Evolutionary conservation across 2,113 vertebrate species (phyloP), one percentile per base, ranked within the genome.

Genomic region (Limnothrissa miodon): DNA sequence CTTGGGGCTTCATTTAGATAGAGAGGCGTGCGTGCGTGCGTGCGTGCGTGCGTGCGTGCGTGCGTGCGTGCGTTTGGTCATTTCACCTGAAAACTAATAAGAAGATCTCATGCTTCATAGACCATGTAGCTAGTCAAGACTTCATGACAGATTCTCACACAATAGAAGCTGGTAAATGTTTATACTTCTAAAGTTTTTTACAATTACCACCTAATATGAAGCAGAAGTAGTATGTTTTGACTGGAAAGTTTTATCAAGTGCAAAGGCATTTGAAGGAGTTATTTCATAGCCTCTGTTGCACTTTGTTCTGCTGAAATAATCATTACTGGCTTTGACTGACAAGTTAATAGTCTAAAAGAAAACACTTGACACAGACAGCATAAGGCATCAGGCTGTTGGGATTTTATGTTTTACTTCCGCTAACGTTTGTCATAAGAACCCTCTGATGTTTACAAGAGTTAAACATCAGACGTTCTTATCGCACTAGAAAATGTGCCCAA

Each of bases 61-160:
- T 80, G 19, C 81, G 59, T 82, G 8, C 82, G 83, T 84, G 66
- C 82, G 83, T 86, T 59, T 62, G 9, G 33, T 29, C 29, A 11
- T 70, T 70, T 33, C 25, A 10, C 29, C 29, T 33, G 0, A 29
- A 70, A 70, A 70, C 25, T 36, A 15, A 70, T 36, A 33, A 4
- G 25, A 70, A 36, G 29, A 70, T 19, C 10, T 74, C 33, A 74
- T 74, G 25, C n/a, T 66, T 13, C 25, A 56, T 56, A 56, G 19
- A 56, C 51, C 51, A n/a, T 48, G 46, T 23, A 56, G 51, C 19
- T 4, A 23, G 51, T 23, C 17, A 53, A 21, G 51, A 56, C 51
- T 56, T 21, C 21, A 23, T 56, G 51, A 6, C 46, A 15, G 46
- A 48, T 48, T 48, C 2, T 11, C 46, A 48, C 51, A 56, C 5